A percentile compares a stretch with the other conserved stretches of the same genome.
Conservation (phyloP, 2,113 vertebrate genomes). For the Leptodactylus fuscus region DNA sequence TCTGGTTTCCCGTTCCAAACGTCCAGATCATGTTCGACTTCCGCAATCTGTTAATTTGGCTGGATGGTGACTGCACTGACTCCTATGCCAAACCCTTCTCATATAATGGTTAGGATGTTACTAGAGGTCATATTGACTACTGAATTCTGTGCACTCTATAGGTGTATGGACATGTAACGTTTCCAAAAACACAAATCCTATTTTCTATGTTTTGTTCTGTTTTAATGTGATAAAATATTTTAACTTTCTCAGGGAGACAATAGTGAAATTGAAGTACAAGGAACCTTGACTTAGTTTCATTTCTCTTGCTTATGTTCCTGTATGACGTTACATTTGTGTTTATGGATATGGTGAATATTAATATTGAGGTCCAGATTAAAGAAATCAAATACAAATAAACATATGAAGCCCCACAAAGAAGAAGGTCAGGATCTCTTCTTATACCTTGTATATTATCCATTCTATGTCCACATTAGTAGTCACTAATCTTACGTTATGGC, state of each 20-base stretch:
- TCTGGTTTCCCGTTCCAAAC: not conserved
- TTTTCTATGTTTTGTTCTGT: not conserved
- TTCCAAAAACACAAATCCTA: not conserved
- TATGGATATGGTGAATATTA: not conserved
- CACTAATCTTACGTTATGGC: constrained; percentile 11
- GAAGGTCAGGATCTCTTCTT: no score
- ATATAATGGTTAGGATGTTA: not conserved
- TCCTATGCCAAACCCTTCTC: not conserved
- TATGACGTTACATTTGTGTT: not conserved
- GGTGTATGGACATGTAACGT: not conserved
- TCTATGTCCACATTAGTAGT: not conserved
- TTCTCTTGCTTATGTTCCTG: not conserved
- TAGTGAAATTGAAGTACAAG: not conserved
- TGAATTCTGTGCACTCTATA: no score
- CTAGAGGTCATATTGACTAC: no score
- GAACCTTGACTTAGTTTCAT: no score
- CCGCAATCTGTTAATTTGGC: not conserved
- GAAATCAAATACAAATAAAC: not conserved
- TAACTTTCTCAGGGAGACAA: not conserved
- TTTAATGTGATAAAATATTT: not conserved
- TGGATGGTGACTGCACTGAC: no score
- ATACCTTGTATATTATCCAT: not conserved
- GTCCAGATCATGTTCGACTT: not conserved
- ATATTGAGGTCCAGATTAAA: not conserved
- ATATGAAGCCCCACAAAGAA: no score